Conservation (phyloP, 2,113 vertebrate species). For the Paralichthys olivaceus region DNA sequence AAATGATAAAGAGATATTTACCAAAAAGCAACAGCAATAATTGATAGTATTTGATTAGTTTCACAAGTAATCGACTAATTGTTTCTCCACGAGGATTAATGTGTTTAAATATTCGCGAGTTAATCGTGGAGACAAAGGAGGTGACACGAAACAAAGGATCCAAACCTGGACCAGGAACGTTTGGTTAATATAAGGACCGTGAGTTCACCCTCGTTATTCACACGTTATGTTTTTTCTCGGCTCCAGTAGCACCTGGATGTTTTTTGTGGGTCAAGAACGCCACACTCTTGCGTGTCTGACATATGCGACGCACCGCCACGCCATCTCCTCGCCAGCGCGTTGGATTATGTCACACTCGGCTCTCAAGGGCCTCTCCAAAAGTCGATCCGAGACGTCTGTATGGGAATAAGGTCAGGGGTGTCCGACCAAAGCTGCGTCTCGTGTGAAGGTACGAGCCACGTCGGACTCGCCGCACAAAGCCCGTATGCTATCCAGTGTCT, state of each 20-base stretch:
- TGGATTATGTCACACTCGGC: slow-evolving; percentile 27
- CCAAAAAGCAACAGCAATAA: too few relatives aligned
- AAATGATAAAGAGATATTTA: too few relatives aligned
- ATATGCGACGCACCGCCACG: background rate
- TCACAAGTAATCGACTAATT: too few relatives aligned
- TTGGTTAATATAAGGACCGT: too few relatives aligned
- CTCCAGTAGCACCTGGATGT: too few relatives aligned
- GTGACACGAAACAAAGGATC: too few relatives aligned
- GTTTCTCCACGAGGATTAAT: too few relatives aligned
- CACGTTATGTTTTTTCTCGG: too few relatives aligned
- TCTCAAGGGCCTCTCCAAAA: background rate
- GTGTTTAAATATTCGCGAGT: too few relatives aligned
- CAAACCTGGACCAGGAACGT: too few relatives aligned
- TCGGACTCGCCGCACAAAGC: slow-evolving; percentile 9
- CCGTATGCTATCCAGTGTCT: slow-evolving; percentile 33
- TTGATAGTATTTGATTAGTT: too few relatives aligned
- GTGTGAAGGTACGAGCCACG: slow-evolving; percentile 45
- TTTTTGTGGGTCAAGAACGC: background rate
- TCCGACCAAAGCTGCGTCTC: slow-evolving; percentile 40
- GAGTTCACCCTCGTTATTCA: background rate
- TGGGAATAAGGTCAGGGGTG: slow-evolving; percentile 63
- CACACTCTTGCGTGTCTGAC: background rate
- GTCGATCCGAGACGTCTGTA: slow-evolving; percentile 5
- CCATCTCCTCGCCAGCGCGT: background rate
- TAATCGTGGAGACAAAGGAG: too few relatives aligned